A percentile compares a stretch with the other conserved stretches of the same genome.
Evolutionary conservation across 2,113 vertebrate genomes (phyloP).

Genomic region (Natator depressus): DNA sequence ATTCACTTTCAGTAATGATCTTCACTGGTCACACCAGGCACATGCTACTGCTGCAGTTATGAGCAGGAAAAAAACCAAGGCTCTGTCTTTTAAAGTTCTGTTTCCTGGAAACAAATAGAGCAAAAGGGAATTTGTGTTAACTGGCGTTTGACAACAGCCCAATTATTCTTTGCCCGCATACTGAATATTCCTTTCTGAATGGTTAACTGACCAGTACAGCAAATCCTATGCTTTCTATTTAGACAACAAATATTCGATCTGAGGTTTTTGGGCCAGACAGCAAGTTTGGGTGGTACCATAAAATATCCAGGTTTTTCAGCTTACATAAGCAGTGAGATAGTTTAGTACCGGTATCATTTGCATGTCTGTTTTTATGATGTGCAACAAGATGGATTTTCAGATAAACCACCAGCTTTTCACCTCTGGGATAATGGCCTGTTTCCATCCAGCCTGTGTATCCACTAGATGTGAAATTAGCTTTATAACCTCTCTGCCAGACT

Average conservation of each 20-base stretch:
- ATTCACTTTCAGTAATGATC: not conserved
- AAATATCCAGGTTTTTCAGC: accelerated
- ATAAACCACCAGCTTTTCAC: not conserved
- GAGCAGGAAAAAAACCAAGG: not conserved
- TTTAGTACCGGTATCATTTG: not conserved
- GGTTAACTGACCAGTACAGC: not conserved
- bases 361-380: not conserved
- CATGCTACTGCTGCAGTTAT: not conserved
- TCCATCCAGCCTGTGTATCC: not conserved
- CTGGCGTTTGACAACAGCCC: not conserved
- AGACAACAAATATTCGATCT: not conserved
- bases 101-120: not conserved
- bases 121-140: not conserved
- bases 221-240: not conserved
- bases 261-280: not conserved
- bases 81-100: not conserved
- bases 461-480: not conserved
- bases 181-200: not conserved
- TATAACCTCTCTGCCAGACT: not conserved
- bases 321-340: accelerated
- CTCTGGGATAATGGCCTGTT: not conserved
- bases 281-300: not conserved
- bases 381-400: not conserved
- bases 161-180: not conserved
- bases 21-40: not conserved